phyloP scores from a whole-genome alignment of 2,113 vertebrate genomes.

The Emydura subglobosa region DNA sequence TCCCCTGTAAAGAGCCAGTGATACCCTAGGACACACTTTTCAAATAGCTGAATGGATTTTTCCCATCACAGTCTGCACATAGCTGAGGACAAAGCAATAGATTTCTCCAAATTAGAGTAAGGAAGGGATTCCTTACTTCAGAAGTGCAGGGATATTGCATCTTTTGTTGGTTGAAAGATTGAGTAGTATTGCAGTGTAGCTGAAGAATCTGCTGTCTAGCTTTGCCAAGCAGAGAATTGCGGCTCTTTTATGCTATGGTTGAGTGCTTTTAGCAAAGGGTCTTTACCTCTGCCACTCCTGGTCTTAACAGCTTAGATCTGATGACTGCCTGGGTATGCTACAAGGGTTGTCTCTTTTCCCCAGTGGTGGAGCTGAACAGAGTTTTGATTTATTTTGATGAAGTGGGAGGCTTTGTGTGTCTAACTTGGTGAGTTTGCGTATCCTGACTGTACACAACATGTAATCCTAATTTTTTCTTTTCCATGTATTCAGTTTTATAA shows the following conservation, averaged over 20 bases:
- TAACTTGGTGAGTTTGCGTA: neutral
- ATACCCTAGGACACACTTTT: neutral
- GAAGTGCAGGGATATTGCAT: neutral
- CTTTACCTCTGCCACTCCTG: neutral
- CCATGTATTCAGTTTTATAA: neutral
- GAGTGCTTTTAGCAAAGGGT: neutral
- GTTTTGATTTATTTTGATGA: conserved; percentile 9
- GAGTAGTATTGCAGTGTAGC: neutral
- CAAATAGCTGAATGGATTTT: neutral
- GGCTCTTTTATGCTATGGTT: neutral
- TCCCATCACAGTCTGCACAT: neutral
- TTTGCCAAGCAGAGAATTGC: neutral
- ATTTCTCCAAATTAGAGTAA: neutral
- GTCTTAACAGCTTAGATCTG: neutral
- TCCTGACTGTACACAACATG: neutral
- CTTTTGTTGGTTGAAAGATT: neutral
- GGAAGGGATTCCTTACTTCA: neutral
- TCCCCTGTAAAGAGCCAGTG: neutral
- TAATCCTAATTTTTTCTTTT: neutral
- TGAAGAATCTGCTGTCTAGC: neutral
- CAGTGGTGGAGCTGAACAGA: neutral
- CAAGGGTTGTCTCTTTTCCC: neutral
- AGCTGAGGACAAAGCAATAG: neutral
- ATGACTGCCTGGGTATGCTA: neutral
- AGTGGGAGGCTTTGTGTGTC: neutral